These are phyloP conservation scores for Pogonus chalceus DNA, from an alignment of 1,140 invertebrate species.

Conservation along the genomic window DNA sequence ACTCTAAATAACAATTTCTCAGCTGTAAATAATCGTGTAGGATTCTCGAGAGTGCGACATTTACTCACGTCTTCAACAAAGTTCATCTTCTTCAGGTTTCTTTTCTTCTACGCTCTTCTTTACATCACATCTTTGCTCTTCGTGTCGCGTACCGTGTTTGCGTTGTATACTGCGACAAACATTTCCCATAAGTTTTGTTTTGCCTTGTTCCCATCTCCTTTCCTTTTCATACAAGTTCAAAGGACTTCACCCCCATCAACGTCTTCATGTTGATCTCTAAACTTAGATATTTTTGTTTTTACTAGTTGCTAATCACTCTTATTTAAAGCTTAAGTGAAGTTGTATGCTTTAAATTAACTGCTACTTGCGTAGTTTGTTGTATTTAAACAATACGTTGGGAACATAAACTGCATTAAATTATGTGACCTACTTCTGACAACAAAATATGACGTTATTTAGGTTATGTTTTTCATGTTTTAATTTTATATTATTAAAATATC, in stretches of 20 bases:
- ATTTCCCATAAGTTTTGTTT: neutral
- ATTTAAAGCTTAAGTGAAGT: too few relatives aligned
- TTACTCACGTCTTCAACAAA: neutral
- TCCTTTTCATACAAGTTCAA: slow-evolving; percentile 3
- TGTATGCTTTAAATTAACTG: too few relatives aligned
- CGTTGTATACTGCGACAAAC: slow-evolving; percentile 1
- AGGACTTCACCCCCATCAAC: neutral
- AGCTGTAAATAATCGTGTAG: slow-evolving; percentile 1
- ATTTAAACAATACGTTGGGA: too few relatives aligned
- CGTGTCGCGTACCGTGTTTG: neutral
- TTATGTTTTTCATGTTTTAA: too few relatives aligned
- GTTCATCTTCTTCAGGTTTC: neutral
- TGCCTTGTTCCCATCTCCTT: neutral
- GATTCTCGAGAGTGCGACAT: neutral
- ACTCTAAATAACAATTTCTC: slow-evolving; percentile 1
- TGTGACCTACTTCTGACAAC: too few relatives aligned
- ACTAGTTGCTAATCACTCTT: neutral
- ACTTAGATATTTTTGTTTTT: too few relatives aligned
- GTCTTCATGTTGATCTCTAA: neutral
- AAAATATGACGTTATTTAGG: too few relatives aligned
- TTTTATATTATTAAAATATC: too few relatives aligned
- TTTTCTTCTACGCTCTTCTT: neutral
- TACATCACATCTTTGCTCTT: too few relatives aligned
- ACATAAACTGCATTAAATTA: too few relatives aligned
- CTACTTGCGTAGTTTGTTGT: too few relatives aligned